These are phyloP conservation scores for Diachrysia chrysitis DNA, from an alignment of 2,888 invertebrate genomes.

Conservation along the genomic window DNA sequence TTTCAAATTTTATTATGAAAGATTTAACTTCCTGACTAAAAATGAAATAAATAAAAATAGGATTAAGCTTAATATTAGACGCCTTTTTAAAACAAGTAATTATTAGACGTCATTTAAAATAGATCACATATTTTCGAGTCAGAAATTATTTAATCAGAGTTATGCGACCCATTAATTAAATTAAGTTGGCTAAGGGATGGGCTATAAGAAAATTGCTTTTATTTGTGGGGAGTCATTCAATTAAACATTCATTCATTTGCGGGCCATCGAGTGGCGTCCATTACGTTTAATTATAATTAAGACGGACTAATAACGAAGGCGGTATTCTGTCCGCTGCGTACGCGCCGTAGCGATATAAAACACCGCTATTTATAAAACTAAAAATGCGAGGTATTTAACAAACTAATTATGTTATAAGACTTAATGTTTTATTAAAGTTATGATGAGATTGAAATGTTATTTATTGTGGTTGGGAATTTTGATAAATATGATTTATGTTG, in stretches of 20 bases:
- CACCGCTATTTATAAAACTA: constrained; percentile 12
- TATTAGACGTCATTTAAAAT: constrained; percentile 34
- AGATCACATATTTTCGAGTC: constrained; percentile 61
- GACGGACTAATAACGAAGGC: constrained; percentile 62
- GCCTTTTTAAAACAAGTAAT: too few species aligned
- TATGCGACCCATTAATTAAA: constrained; percentile 83
- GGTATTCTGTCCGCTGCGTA: constrained; percentile 53
- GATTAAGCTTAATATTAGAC: too few species aligned
- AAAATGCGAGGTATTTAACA: constrained; percentile 12
- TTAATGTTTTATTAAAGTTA: not conserved
- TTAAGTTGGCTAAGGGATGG: constrained; percentile 76
- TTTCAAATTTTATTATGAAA: too few species aligned
- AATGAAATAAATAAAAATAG: not conserved
- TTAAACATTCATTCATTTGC: constrained; percentile 83
- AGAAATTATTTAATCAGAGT: constrained; percentile 80
- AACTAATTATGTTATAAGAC: constrained; percentile 26
- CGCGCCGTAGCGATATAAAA: constrained; percentile 29
- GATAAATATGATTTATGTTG: not conserved
- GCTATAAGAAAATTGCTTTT: constrained; percentile 84
- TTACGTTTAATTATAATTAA: constrained; percentile 84
- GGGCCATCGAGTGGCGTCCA: constrained; percentile 78
- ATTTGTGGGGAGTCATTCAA: constrained; percentile 84
- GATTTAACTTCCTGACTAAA: too few species aligned
- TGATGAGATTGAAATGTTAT: not conserved
- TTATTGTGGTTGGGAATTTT: not conserved